These are phyloP conservation scores for Hippocampus comes DNA, from an alignment of 2,113 vertebrate genomes.

Conservation along the genomic window DNA sequence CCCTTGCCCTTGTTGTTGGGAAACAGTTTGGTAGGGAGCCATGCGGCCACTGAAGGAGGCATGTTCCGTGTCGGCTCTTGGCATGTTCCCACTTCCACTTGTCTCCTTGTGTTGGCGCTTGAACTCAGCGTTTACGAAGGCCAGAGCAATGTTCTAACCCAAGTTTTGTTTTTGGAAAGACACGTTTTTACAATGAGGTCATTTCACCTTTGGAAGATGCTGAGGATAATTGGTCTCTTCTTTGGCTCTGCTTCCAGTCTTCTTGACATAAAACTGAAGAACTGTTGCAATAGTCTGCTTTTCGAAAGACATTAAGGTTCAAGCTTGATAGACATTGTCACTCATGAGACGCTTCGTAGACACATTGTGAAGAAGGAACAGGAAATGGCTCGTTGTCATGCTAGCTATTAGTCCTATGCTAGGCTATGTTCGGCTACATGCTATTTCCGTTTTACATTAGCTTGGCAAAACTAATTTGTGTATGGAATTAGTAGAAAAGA, in stretches of 20 bases:
- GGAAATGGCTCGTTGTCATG: not conserved
- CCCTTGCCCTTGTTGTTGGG: constrained; percentile 53
- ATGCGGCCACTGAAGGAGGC: constrained; percentile 38
- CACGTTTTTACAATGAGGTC: not conserved
- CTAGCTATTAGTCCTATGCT: not conserved
- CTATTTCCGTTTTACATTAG: not conserved
- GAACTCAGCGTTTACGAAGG: constrained; percentile 32
- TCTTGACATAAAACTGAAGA: not conserved
- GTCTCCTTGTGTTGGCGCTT: constrained; percentile 33
- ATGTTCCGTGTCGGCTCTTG: constrained; percentile 38
- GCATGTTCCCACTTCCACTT: constrained; percentile 54
- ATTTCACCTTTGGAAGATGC: constrained; percentile 1
- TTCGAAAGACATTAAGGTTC: not conserved
- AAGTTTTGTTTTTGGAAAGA: not conserved
- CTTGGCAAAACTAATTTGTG: not conserved
- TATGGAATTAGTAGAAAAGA: not conserved
- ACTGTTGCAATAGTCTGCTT: not conserved
- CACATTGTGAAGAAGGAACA: not conserved
- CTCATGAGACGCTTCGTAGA: not conserved
- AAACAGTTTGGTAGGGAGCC: constrained; percentile 49
- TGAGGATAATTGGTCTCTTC: not conserved
- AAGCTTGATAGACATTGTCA: not conserved
- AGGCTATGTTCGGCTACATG: not conserved
- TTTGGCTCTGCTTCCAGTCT: not conserved
- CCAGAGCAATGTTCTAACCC: constrained; percentile 2